Evolutionary conservation across 1,140 invertebrate species (phyloP), one percentile per base, ranked within the genome.

Genomic region (Chymomyza costata): DNA sequence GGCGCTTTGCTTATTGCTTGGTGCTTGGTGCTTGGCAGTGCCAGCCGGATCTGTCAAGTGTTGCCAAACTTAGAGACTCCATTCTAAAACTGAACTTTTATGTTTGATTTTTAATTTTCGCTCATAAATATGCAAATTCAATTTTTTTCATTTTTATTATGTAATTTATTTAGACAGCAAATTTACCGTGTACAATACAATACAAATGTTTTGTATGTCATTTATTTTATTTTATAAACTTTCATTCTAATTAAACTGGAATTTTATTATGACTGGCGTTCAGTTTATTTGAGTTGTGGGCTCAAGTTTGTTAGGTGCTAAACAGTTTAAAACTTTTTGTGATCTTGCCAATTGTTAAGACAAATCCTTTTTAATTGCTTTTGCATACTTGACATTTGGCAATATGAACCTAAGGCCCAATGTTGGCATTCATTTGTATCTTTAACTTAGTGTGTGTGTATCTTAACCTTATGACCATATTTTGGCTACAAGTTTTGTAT

Each of bases 91-190:
- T 76, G 65, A 32, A 57, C 44, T 60, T 64, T 58, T 63, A 53
- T 63, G 25, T 35, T 34, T 59, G 40, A 30, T 48, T 71, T 71
- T 74, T 76, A 64, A n/a, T 76, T 78, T 71, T 66, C 66, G 73
- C 73, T 78, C 67, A 80, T 80, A 32, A 66, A 78, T 78, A 78
- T 78, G 71, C 67, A 67, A 80, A 80, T 76, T 37, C n/a, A 6
- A 34, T 53, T 16, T 52, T 41, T 35, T 30, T 31, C 21, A 30
- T 38, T 40, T 54, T 63, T 62, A 71, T 78, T 78, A 80, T 78
- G 66, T 78, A 78, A 78, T 66, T 65, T 57, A 51, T 61, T 71
- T 54, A 25, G 46, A 44, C n/a, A 6, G 3, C 30, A 25, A 25
- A 25, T n/a, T n/a, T n/a, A n/a, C n/a, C n/a, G n/a, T n/a, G n/a